Base-by-base conservation (phyloP, 2,797 vertebrate genomes). In the Pipistrellus kuhlii region DNA sequence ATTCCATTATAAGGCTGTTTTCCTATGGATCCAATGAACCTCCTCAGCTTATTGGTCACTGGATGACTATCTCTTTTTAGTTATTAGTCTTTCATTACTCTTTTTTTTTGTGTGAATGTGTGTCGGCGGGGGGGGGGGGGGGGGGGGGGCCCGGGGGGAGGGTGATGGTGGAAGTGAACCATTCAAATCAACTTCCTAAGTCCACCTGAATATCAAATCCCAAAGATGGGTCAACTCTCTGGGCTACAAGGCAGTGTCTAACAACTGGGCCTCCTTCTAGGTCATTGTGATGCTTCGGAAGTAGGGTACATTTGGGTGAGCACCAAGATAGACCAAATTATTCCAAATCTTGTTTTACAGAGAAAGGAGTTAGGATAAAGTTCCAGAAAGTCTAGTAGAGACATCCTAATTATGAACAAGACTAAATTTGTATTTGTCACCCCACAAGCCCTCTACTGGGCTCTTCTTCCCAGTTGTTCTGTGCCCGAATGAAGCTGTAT, bases 331-430 rank as follows among this genome's bases (percentile, higher is more conserved):
- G 27, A 93, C 8, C 12, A 35, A 82, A 73, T 53, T 62, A 80
- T 76, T 71, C 46, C 44, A 62, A 81, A 81, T 75, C 46, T 86
- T 75, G 2, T 55, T 90, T 83, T 46, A 55, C 46, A 38, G 23
- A 81, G 35, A 90, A 32, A 15, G 44, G 27, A 5, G 18, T 69
- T 86, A 81, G 55, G 84, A 80, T 91, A 84, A 27, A 17, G 8
- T 55, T 91, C 57, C 25, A 82, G 78, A 90, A 83, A 91, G 23
- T 76, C 57, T 88, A 75, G 23, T 38, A 82, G 18, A 38, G n/a
- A 48, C 30, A 88, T 32, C 10, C 8, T 25, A 20, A 77, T 87
- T 7, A 82, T 85, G 72, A 44, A 68, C 85, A 91, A 68, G 8
- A 20, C 1, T 64, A 44, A 77, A 48, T 55, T 13, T 83, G 3